Percentiles rank a stretch among this genome's conserved stretches.
Evolutionary conservation across 2,888 invertebrate genomes (phyloP).

Genomic region (Hyppa rectilinea): DNA sequence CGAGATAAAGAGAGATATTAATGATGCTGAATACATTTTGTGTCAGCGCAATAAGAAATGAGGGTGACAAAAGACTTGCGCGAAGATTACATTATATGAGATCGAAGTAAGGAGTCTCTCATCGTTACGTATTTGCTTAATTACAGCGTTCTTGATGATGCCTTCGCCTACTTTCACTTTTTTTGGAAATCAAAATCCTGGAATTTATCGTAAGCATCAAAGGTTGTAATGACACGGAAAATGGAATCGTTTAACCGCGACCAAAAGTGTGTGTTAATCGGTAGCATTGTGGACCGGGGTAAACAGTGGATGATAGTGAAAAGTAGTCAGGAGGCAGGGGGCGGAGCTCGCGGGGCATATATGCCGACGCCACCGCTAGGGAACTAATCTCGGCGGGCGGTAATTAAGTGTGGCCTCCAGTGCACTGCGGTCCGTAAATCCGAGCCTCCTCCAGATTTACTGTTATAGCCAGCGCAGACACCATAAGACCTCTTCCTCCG

Average conservation of each 20-base stretch:
- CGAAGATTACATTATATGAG: constrained; percentile 52
- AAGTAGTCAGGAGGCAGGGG: constrained; percentile 60
- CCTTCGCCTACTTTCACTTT: neutral
- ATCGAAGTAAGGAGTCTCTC: constrained; percentile 23
- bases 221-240: neutral
- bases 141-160: constrained; percentile 5
- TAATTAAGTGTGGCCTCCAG: constrained; percentile 84
- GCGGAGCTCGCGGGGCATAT: constrained; percentile 69
- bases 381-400: constrained; percentile 84
- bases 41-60: constrained; percentile 69
- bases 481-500: constrained; percentile 73
- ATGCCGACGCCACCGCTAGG: constrained; percentile 72
- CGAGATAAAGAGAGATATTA: constrained; percentile 66
- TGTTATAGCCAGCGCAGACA: constrained; percentile 84
- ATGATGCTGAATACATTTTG: constrained; percentile 70
- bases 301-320: constrained; percentile 63
- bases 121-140: constrained; percentile 23
- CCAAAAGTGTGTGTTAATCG: constrained; percentile 13
- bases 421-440: constrained; percentile 81
- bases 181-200: neutral
- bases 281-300: constrained; percentile 3
- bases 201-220: neutral
- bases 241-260: neutral
- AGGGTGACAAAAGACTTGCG: constrained; percentile 61
- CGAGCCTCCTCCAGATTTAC: constrained; percentile 87